Base-by-base conservation (phyloP, 2,113 vertebrate genomes). In the Carettochelys insculpta region DNA sequence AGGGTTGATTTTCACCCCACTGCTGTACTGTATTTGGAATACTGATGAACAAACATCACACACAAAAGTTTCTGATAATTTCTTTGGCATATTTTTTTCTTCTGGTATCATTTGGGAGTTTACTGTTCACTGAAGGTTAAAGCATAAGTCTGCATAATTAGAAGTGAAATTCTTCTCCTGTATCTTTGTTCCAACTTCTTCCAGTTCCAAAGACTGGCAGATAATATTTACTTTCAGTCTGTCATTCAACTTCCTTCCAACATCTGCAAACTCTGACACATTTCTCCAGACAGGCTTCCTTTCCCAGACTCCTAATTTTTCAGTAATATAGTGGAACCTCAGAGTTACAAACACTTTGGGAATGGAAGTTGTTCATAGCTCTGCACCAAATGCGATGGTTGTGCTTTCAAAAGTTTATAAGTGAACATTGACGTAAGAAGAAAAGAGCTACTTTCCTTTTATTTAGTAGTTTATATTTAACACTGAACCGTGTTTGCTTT, bases 171-270 rank as follows among this genome's bases (percentile, higher is more conserved):
- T 65, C 20, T 82, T 56, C 8, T 92, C 82, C 41, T 85, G 20
- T 13, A 56, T 89, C 47, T 83, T 89, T 89, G 48, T 80, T 92
- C 76, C 91, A 89, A 80, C 7, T 6, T 84, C 54, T 92, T 93
- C 52, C 13, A n/a, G 90, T 87, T 68, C 87, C 85, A 89, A 80
- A 95, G 38, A 80, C 78, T 94, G 91, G 92, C 86, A 94, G 90
- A 86, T 95, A 95, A 85, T 0, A 0, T 38, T 22, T 79, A 54
- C 91, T 91, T 87, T 92, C 43, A 87, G 80, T 61, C 77, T 90
- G 90, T 93, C 93, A 95, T 1, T 27, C 81, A 94, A 95, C 65
- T 80, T 95, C 86, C 81, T 92, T 89, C 85, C 78, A 93, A 68
- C 51, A 76, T 2, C 41, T 92, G 76, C 94, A 94, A 95, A 94